Evolutionary conservation across 2,888 invertebrate species (phyloP).

Genomic region (Dexiosoma caninum): DNA sequence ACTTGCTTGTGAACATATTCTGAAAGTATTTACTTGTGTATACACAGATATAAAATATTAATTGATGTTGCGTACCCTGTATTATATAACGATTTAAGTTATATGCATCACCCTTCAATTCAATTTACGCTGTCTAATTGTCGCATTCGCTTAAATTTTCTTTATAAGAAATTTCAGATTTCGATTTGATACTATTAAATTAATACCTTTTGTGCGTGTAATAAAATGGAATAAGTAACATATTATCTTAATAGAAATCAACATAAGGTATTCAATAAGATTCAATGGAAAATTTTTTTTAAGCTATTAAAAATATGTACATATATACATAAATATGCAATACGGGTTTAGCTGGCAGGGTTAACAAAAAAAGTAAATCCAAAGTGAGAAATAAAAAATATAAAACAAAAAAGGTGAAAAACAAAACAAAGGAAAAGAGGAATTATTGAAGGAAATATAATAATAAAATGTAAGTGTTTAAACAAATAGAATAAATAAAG

Average conservation of each 20-base stretch:
- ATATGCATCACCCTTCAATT: not conserved
- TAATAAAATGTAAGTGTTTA: conserved; percentile 52
- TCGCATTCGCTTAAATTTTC: not conserved
- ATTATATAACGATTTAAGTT: no score
- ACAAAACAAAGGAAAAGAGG: conserved; percentile 60
- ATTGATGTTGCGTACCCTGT: no score
- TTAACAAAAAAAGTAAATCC: conserved; percentile 35
- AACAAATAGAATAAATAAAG: conserved; percentile 43
- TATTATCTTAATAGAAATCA: not conserved
- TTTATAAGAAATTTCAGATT: conserved; percentile 40
- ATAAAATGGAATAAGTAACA: not conserved
- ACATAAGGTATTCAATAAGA: not conserved
- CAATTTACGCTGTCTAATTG: not conserved
- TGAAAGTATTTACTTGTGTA: no score
- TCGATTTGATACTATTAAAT: conserved; percentile 12
- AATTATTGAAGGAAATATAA: conserved; percentile 39
- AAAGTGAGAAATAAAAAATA: conserved; percentile 36
- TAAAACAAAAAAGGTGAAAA: conserved; percentile 60
- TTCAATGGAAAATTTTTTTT: no score
- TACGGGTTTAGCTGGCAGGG: not conserved
- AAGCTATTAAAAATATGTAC: no score
- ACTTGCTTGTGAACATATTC: no score
- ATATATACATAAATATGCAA: no score
- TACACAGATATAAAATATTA: no score
- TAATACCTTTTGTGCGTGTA: conserved; percentile 12